Percentiles rank a stretch among this genome's conserved stretches.
Conservation (phyloP, 2,113 vertebrate species). For the Dromiciops gliroides region DNA sequence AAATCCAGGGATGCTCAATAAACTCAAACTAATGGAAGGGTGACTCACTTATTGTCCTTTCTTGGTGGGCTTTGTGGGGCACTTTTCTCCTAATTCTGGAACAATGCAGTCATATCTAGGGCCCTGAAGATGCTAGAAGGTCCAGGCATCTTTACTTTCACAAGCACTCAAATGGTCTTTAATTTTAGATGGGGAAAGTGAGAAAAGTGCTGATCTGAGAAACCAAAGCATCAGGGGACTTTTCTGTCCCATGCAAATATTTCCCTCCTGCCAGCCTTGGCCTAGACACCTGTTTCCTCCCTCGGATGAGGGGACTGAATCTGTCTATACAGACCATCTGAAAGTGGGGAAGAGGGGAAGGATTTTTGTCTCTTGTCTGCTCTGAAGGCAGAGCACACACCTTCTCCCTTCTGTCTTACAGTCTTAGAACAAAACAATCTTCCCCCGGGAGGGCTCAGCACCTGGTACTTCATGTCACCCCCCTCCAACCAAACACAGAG, state of each 20-base stretch:
- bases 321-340: neutral
- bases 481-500: neutral
- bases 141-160: neutral
- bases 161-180: slow-evolving; percentile 20
- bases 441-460: neutral
- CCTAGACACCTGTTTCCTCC: slow-evolving; percentile 73
- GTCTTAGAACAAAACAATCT: neutral
- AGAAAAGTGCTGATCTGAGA: slow-evolving; percentile 70
- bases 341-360: neutral
- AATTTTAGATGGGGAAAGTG: slow-evolving; percentile 63
- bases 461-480: neutral
- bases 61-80: neutral
- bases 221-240: slow-evolving; percentile 76
- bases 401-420: neutral
- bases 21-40: slow-evolving; percentile 20
- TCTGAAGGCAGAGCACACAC: neutral
- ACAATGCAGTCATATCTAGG: neutral
- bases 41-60: slow-evolving; percentile 17
- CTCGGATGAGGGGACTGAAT: neutral
- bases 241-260: slow-evolving; percentile 77
- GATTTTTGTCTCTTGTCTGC: neutral
- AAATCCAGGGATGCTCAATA: neutral
- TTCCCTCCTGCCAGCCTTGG: slow-evolving; percentile 46
- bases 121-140: neutral
- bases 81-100: neutral